Evolutionary conservation across 2,888 invertebrate species (phyloP).

Genomic region (Rhorus exstirpatorius): DNA sequence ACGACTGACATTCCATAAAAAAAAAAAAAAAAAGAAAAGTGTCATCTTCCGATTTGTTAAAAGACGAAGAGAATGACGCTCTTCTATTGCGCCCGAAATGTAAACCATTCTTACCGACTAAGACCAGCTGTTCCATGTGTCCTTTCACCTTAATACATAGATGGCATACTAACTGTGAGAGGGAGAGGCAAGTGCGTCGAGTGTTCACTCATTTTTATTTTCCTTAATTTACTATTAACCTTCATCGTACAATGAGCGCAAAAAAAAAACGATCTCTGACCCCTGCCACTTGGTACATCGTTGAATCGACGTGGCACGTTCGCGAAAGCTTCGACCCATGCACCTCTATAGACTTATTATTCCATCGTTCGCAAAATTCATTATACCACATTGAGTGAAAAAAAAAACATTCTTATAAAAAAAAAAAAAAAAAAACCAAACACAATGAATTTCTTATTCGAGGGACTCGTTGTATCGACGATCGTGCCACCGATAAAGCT

Average conservation of each 20-base stretch:
- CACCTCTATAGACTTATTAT: not conserved
- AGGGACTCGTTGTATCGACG: conserved; percentile 38
- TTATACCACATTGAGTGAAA: not conserved
- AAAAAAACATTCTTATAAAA: not conserved
- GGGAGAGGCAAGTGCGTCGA: conserved; percentile 63
- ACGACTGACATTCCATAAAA: too few species aligned
- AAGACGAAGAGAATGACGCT: too few species aligned
- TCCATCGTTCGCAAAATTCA: too few species aligned
- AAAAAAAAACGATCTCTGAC: conserved; percentile 78
- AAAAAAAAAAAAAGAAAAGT: too few species aligned
- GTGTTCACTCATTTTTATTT: conserved; percentile 58
- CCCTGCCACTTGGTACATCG: conserved; percentile 74
- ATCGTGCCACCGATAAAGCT: conserved; percentile 56
- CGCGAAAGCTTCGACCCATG: conserved; percentile 30
- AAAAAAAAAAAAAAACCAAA: not conserved
- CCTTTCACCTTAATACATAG: too few species aligned
- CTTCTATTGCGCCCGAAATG: too few species aligned
- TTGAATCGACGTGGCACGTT: conserved; percentile 58
- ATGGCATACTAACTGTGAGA: conserved; percentile 30
- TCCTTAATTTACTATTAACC: not conserved
- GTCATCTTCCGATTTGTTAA: too few species aligned
- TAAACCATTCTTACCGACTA: too few species aligned
- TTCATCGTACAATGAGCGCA: conserved; percentile 61
- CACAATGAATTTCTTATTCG: not conserved
- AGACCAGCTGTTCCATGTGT: too few species aligned